phyloP scores from a whole-genome alignment of 2,797 vertebrate species.

The Enteromius radiatus region DNA sequence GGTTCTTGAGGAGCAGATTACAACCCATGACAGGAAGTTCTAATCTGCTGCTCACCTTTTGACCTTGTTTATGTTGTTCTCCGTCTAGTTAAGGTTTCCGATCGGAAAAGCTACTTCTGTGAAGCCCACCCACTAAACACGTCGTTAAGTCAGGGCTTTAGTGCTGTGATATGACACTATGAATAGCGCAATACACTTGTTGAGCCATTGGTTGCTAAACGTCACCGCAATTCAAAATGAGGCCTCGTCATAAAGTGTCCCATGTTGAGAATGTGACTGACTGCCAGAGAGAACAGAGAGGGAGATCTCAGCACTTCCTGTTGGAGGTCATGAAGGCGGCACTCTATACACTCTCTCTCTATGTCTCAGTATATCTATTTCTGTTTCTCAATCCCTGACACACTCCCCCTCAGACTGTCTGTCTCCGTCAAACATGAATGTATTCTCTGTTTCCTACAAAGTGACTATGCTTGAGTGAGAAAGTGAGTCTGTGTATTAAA shows the following conservation, averaged over 20 bases:
- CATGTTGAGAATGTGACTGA: slow-evolving; percentile 66
- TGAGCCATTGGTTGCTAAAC: slow-evolving; percentile 66
- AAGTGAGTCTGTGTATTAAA: slow-evolving; percentile 1
- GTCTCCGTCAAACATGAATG: slow-evolving; percentile 52
- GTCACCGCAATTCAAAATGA: slow-evolving; percentile 66
- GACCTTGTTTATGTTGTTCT: slow-evolving; percentile 31
- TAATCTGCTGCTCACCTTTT: slow-evolving; percentile 8
- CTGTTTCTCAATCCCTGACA: slow-evolving; percentile 50
- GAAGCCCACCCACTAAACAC: slow-evolving; percentile 28
- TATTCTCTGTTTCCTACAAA: slow-evolving; percentile 50
- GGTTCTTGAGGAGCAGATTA: not conserved
- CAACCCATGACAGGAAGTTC: not conserved
- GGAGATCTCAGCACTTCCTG: slow-evolving; percentile 38
- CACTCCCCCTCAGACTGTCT: slow-evolving; percentile 52
- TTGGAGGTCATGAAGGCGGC: slow-evolving; percentile 25
- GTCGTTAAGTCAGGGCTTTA: slow-evolving; percentile 56
- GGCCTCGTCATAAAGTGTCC: slow-evolving; percentile 71
- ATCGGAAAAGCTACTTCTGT: slow-evolving; percentile 11
- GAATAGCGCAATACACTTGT: slow-evolving; percentile 78
- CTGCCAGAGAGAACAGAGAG: slow-evolving; percentile 42
- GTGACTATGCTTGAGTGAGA: slow-evolving; percentile 28
- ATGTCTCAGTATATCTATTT: slow-evolving; percentile 49
- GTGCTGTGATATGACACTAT: slow-evolving; percentile 71
- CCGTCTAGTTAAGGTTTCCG: slow-evolving; percentile 6
- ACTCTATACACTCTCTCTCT: slow-evolving; percentile 24